Evolutionary conservation across 1,140 invertebrate species (phyloP).

Genomic region (Tetramorium parvispinum): DNA sequence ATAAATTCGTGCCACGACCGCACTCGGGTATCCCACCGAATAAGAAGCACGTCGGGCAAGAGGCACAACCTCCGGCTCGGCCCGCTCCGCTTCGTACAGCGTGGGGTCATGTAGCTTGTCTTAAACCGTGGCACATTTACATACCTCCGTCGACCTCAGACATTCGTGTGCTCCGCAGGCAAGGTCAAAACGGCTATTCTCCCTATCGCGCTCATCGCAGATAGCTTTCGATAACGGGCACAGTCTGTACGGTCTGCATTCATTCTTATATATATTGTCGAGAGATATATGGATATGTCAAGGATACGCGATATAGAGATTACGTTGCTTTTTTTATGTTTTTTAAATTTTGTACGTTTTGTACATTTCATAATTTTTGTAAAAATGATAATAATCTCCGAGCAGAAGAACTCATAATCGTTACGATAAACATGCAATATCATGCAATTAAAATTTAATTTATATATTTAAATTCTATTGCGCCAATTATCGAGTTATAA

Average conservation of each 20-base stretch:
- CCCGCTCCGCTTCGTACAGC: neutral
- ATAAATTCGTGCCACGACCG: constrained; percentile 65
- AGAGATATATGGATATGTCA: constrained; percentile 10
- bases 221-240: constrained; percentile 39
- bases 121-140: constrained; percentile 68
- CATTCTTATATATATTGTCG: constrained; percentile 11
- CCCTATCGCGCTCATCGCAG: constrained; percentile 46
- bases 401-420: neutral
- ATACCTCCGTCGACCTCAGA: constrained; percentile 63
- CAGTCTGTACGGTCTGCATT: neutral
- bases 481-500: neutral
- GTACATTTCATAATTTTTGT: neutral
- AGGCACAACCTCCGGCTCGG: constrained; percentile 23
- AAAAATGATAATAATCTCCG: neutral
- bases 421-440: neutral
- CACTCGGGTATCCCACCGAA: constrained; percentile 40
- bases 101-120: constrained; percentile 59
- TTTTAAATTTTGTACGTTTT: neutral
- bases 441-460: neutral
- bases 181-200: constrained; percentile 48
- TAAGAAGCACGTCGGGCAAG: constrained; percentile 62
- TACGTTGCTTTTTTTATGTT: neutral
- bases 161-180: constrained; percentile 54
- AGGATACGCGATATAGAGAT: constrained; percentile 10
- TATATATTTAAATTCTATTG: neutral